Evolutionary conservation across 2,113 vertebrate species (phyloP).

Genomic region (Phalacrocorax carbo): DNA sequence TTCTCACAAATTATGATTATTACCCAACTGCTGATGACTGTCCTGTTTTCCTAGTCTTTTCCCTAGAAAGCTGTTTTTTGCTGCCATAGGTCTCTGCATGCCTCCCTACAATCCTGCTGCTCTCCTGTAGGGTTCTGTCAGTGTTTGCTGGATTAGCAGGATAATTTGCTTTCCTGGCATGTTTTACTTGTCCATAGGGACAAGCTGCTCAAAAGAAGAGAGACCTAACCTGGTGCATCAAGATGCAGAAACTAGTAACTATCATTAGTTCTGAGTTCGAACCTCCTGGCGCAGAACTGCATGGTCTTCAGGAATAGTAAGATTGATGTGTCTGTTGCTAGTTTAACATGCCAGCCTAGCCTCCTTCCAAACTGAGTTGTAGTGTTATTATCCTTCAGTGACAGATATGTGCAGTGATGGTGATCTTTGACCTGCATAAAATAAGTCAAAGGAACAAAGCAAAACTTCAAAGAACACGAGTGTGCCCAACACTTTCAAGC

Average conservation of each 20-base stretch:
- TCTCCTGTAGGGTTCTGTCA: conserved; percentile 3
- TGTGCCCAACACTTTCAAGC: conserved; percentile 5
- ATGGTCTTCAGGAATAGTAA: not conserved
- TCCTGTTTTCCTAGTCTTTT: not conserved
- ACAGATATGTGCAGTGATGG: conserved; percentile 33
- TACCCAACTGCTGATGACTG: not conserved
- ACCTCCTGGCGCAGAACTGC: not conserved
- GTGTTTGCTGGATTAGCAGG: conserved; percentile 1
- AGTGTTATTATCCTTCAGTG: conserved; percentile 50
- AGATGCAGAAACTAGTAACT: not conserved
- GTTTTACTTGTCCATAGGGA: conserved; percentile 28
- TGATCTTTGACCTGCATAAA: conserved; percentile 65
- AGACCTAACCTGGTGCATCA: conserved; percentile 7
- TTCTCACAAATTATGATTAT: conserved; percentile 26
- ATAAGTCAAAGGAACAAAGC: conserved; percentile 65
- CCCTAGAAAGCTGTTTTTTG: not conserved
- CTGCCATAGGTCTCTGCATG: not conserved
- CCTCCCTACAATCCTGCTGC: conserved; percentile 16
- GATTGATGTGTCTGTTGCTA: conserved; percentile 35
- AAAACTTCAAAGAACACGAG: conserved; percentile 56
- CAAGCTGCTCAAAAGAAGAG: not conserved
- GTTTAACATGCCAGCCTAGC: not conserved
- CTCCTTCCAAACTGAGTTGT: conserved; percentile 36
- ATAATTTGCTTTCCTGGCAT: conserved; percentile 51
- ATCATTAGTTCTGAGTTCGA: not conserved